phyloP scores from a whole-genome alignment of 1,140 invertebrate species.

The Drosophila repleta region DNA sequence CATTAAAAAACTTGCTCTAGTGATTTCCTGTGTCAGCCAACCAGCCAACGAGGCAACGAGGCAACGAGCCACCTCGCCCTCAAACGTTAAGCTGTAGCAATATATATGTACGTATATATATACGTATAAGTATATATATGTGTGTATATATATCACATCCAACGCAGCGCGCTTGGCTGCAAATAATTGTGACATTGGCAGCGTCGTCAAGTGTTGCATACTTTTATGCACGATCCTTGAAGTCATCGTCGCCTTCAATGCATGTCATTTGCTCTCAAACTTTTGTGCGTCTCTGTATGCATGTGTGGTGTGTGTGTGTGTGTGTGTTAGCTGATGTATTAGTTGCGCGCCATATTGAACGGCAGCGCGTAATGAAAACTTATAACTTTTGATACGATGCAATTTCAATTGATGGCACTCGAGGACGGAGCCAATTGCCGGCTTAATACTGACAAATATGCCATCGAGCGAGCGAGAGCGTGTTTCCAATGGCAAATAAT shows the following conservation, averaged over 20 bases:
- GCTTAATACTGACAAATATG: conserved; percentile 51
- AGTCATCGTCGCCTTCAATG: conserved; percentile 46
- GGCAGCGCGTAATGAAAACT: conserved; percentile 72
- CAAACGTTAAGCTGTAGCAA: conserved; percentile 52
- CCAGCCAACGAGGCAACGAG: too few relatives aligned
- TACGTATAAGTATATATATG: conserved; percentile 4
- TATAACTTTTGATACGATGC: conserved; percentile 75
- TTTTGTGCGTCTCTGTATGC: conserved; percentile 28
- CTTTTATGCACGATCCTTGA: conserved; percentile 47
- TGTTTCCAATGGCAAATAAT: conserved; percentile 39
- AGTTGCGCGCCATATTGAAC: conserved; percentile 53
- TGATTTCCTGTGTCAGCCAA: conserved; percentile 62
- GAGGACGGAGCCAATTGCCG: conserved; percentile 69
- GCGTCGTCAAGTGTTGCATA: conserved; percentile 71
- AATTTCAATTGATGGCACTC: conserved; percentile 77
- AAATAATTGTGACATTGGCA: conserved; percentile 81
- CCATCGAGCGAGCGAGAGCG: background rate
- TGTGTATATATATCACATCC: background rate
- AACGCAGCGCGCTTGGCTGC: conserved; percentile 24
- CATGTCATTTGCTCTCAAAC: conserved; percentile 79
- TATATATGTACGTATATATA: conserved; percentile 7
- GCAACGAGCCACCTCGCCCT: conserved; percentile 30
- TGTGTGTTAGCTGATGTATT: conserved; percentile 53
- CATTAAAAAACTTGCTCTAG: conserved; percentile 80
- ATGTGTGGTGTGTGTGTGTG: conserved; percentile 30